These are phyloP conservation scores for Euzophera pinguis DNA, from an alignment of 2,888 invertebrate genomes.

Conservation along the genomic window DNA sequence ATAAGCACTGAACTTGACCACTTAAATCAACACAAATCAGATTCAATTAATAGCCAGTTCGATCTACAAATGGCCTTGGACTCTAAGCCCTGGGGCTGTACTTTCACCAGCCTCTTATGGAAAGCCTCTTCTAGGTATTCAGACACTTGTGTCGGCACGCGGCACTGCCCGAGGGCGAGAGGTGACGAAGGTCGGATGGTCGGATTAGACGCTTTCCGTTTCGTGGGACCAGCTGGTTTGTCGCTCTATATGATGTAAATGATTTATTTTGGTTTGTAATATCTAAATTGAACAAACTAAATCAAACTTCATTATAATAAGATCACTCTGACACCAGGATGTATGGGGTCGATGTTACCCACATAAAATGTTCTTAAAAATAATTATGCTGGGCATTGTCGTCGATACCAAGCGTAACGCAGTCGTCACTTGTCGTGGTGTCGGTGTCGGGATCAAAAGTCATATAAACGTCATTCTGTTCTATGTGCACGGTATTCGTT, in stretches of 20 bases:
- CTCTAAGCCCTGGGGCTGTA: conserved; percentile 35
- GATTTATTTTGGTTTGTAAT: too few species aligned
- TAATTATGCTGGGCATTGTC: too few species aligned
- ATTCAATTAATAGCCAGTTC: conserved; percentile 13
- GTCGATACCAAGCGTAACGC: too few species aligned
- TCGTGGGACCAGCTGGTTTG: not conserved
- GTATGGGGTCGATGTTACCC: too few species aligned
- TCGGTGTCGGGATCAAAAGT: too few species aligned
- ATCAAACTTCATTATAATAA: too few species aligned
- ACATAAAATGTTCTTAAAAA: too few species aligned
- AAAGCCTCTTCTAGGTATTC: conserved; percentile 33
- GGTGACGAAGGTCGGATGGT: conserved; percentile 5
- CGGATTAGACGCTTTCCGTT: not conserved
- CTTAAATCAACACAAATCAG: not conserved
- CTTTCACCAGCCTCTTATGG: conserved; percentile 42
- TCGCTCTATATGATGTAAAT: not conserved
- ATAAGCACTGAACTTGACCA: not conserved
- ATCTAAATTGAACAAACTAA: too few species aligned
- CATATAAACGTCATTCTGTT: too few species aligned
- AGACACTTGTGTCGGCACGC: not conserved
- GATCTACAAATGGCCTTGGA: conserved; percentile 30
- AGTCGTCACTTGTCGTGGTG: too few species aligned
- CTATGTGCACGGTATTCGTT: too few species aligned
- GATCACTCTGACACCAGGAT: too few species aligned
- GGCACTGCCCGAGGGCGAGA: not conserved